Conservation (phyloP, 1,140 invertebrate species). For the Thaumetopoea pityocampa region DNA sequence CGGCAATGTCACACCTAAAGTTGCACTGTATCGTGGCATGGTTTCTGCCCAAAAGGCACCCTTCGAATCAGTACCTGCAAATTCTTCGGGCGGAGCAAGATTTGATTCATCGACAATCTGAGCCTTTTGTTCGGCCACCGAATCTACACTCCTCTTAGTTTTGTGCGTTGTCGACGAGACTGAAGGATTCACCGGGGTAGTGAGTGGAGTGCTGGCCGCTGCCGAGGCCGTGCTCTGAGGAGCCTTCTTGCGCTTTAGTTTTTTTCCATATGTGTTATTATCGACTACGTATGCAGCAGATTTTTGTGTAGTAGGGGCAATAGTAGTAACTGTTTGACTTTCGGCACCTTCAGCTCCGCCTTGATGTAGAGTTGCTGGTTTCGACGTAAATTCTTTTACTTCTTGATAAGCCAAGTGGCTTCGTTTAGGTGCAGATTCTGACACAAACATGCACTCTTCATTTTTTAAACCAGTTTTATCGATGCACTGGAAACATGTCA, state of each 20-base stretch:
- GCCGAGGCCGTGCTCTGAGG: constrained; percentile 27
- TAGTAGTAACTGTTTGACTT: constrained; percentile 63
- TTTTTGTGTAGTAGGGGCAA: constrained; percentile 42
- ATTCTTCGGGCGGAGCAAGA: constrained; percentile 70
- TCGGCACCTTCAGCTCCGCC: constrained; percentile 58
- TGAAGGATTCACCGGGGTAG: constrained; percentile 17
- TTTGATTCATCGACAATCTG: constrained; percentile 55
- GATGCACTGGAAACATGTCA: constrained; percentile 84
- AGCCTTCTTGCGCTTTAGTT: constrained; percentile 63
- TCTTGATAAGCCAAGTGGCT: constrained; percentile 77
- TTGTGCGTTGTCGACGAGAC: constrained; percentile 25
- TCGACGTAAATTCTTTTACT: constrained; percentile 73
- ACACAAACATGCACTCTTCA: constrained; percentile 86
- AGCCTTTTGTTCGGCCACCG: constrained; percentile 39
- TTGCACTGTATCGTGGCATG: constrained; percentile 78
- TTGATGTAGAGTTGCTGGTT: constrained; percentile 52
- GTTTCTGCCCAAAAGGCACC: constrained; percentile 80
- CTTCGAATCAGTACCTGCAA: constrained; percentile 70
- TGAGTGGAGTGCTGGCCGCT: constrained; percentile 33
- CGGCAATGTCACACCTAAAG: constrained; percentile 79
- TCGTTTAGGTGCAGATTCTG: constrained; percentile 77
- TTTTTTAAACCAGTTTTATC: constrained; percentile 81
- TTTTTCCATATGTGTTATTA: constrained; percentile 46
- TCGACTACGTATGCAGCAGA: constrained; percentile 55
- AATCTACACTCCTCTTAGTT: constrained; percentile 49